Conservation (phyloP, 1,140 invertebrate genomes). For the Dryas iulia region DNA sequence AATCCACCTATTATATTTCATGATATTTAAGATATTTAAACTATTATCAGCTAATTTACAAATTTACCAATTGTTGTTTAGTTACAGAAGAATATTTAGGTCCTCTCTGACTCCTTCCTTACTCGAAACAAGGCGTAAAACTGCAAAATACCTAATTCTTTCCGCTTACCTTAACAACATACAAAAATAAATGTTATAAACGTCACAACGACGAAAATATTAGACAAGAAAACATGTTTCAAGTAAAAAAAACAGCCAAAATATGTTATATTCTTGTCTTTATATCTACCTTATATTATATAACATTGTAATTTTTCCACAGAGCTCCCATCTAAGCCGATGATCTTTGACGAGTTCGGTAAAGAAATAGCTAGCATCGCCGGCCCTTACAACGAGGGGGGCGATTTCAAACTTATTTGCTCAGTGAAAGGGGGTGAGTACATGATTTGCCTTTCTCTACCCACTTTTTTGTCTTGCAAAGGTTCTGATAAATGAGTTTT, state of each 20-base stretch:
- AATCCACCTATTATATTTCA: no score
- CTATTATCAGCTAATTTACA: no score
- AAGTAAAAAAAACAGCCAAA: neutral
- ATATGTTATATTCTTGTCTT: no score
- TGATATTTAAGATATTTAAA: no score
- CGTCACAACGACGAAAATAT: no score
- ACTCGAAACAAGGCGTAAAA: no score
- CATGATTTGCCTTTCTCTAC: constrained; percentile 4
- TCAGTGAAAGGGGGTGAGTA: constrained; percentile 91
- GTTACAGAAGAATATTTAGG: no score
- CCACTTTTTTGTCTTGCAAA: constrained; percentile 7
- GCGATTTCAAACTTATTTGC: constrained; percentile 90
- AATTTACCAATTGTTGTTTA: no score
- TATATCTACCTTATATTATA: neutral
- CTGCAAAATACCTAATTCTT: no score
- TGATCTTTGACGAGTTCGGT: constrained; percentile 89
- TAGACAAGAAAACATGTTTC: neutral
- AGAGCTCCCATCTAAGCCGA: constrained; percentile 91
- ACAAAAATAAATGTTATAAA: no score
- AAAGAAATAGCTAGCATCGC: constrained; percentile 85
- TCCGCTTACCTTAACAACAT: no score
- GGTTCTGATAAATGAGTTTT: constrained; percentile 17
- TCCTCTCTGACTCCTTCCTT: no score
- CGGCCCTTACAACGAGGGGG: constrained; percentile 92
- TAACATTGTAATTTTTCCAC: constrained; percentile 44